These are phyloP conservation scores for Nasonovia ribisnigri DNA, from an alignment of 2,888 invertebrate species.

Conservation along the genomic window DNA sequence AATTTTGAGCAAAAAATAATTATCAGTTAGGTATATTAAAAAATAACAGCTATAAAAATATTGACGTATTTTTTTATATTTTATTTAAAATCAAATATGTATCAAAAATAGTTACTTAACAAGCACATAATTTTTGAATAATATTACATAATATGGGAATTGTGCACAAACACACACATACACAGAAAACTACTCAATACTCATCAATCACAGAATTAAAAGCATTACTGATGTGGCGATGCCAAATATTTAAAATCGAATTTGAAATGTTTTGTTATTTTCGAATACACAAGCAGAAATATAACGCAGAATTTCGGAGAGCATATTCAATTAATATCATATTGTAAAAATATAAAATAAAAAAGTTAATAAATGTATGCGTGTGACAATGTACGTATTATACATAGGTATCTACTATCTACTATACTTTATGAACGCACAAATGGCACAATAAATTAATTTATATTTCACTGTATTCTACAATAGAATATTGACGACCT, in stretches of 20 bases:
- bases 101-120: background rate
- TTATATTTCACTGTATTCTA: background rate
- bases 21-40: background rate
- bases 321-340: background rate
- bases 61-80: background rate
- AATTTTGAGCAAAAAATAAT: background rate
- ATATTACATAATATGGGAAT: background rate
- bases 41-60: background rate
- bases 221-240: background rate
- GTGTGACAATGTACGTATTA: background rate
- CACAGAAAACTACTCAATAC: background rate
- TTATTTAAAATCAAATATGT: background rate
- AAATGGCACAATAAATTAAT: background rate
- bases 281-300: background rate
- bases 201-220: background rate
- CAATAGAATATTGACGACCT: background rate
- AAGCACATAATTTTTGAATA: background rate
- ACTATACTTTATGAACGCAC: too few species aligned
- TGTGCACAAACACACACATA: background rate
- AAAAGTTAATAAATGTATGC: background rate
- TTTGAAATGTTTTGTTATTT: too few species aligned
- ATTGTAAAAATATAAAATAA: background rate
- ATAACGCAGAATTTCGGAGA: background rate
- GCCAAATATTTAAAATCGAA: conserved; percentile 2
- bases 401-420: background rate